Base-by-base conservation (phyloP, 2,888 invertebrate genomes). In the Cerceris ruficornis region DNA sequence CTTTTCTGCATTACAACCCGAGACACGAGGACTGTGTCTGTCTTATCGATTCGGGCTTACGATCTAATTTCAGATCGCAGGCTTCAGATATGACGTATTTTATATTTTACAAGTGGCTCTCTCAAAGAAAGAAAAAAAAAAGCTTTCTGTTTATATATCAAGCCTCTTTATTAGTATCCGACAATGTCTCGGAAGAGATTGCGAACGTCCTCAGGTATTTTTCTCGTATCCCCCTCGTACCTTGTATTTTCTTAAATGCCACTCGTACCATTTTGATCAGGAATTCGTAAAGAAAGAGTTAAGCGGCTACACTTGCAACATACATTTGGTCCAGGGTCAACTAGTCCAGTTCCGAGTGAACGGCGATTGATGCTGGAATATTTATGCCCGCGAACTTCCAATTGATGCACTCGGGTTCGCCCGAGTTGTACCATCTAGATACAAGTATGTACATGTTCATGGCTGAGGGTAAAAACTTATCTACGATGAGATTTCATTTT, bases 291-390 rank as follows among this genome's bases (percentile, higher is more conserved):
- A 59, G 69, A 75, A 65, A 77, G 39, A 62, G 59, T 76, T 67
- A 59, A 70, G 43, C 76, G 62, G 49, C 57, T 70, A 71, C 78
- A 50, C 64, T 75, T 67, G 64, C 73, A 60, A 43, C 71, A 61
- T 64, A 67, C 61, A 83, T 84, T 84, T 68, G 84, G 84, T 78
- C 82, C 84, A 84, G 80, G 84, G 84, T 84, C 84, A 67, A 84
- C 84, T 84, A 80, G 80, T 84, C 75, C 78, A 84, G 75, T 84
- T 79, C 57, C 78, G 69, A 80, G 83, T 82, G 82, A 84, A 69
- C 69, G 84, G 80, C 74, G 52, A 78, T 78, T 77, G 76, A 80
- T 68, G 69, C 62, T 78, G 60, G 74, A 69, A 59, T 72, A 75
- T 75, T 76, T 78, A 78, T 58, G 64, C 57, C 54, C 62, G 60